Conservation (phyloP, 2,888 invertebrate species). For the Camponotus fellah region DNA sequence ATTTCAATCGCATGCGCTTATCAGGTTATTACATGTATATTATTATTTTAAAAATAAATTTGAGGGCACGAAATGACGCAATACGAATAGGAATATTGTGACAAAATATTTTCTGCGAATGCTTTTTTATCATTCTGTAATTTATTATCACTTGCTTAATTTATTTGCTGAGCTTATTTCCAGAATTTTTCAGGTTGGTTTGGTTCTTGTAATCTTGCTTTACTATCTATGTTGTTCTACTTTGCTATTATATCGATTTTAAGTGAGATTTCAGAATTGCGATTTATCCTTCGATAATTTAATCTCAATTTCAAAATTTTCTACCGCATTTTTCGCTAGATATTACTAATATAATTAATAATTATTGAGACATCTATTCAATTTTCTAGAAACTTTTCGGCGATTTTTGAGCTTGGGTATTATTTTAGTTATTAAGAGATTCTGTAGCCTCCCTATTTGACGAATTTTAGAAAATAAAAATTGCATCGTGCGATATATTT, state of each 20-base stretch:
- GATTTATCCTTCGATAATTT: not conserved
- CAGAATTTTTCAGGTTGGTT: not conserved
- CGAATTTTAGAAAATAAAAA: not conserved
- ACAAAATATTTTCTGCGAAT: not conserved
- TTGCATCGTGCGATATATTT: not conserved
- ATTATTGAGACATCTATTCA: not conserved
- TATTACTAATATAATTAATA: not conserved
- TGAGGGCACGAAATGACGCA: not conserved
- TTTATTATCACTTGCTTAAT: not conserved
- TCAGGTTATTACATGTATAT: not conserved
- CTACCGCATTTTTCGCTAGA: not conserved
- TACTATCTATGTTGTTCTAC: not conserved
- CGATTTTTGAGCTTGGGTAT: not conserved
- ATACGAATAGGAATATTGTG: not conserved
- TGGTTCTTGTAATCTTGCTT: constrained; percentile 12
- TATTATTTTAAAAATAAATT: not conserved
- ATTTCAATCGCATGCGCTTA: not conserved
- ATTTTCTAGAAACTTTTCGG: not conserved
- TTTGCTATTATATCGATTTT: constrained; percentile 14
- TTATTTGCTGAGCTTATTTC: not conserved
- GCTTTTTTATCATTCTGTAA: not conserved
- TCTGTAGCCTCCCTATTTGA: too few relatives aligned
- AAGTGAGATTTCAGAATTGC: not conserved
- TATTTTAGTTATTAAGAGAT: not conserved
- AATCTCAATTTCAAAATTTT: not conserved